phyloP scores from a whole-genome alignment of 2,888 invertebrate genomes.

The Cordilura impudica region DNA sequence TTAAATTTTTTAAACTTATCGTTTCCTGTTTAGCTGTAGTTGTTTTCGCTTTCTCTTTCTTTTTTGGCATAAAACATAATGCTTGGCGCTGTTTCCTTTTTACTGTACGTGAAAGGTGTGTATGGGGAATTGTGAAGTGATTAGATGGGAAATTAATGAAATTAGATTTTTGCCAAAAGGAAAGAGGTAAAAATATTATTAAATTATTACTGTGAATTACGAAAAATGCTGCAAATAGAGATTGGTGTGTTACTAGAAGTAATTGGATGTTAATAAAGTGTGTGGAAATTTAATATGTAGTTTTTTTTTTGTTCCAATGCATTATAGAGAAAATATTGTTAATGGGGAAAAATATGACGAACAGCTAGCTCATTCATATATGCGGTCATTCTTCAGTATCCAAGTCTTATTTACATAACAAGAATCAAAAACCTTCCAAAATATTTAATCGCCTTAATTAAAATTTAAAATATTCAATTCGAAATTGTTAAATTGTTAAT shows the following conservation, averaged over 20 bases:
- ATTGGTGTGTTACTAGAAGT: too few species aligned
- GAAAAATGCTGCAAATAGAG: too few species aligned
- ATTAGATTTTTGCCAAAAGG: conserved; percentile 26
- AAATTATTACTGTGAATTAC: conserved; percentile 19
- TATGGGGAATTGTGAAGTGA: conserved; percentile 32
- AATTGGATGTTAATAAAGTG: neutral
- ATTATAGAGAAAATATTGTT: too few species aligned
- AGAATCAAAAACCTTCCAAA: too few species aligned
- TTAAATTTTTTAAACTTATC: neutral
- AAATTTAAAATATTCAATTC: too few species aligned
- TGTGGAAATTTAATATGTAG: neutral
- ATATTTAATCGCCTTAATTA: too few species aligned
- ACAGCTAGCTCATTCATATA: too few species aligned
- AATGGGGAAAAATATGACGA: too few species aligned
- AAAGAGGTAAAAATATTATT: neutral
- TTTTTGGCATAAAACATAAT: conserved; percentile 3
- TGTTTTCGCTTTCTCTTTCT: neutral
- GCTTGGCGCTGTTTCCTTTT: conserved; percentile 18
- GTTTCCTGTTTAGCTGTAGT: neutral
- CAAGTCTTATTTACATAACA: too few species aligned
- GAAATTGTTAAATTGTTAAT: too few species aligned
- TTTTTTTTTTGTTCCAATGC: too few species aligned
- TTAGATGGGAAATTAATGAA: conserved; percentile 37
- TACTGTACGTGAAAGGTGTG: conserved; percentile 12
- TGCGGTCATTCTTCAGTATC: too few species aligned